Base-by-base conservation (phyloP, 2,888 invertebrate genomes). In the Cotesia congregata region DNA sequence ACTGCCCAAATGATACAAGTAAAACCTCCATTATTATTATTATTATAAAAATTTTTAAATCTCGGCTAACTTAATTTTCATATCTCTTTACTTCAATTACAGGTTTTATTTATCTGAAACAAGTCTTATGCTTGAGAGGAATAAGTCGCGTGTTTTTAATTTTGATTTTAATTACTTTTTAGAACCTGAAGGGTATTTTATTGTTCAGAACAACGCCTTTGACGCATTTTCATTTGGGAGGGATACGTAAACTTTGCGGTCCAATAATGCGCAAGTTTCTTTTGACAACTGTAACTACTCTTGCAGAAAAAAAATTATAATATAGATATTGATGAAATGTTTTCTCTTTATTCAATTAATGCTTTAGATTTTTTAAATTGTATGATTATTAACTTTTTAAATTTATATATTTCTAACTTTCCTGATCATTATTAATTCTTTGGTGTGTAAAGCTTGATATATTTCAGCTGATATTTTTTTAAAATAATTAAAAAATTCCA, bases 171-270 rank as follows among this genome's bases (percentile, higher is more conserved):
- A 50, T 9, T 50, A 12, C 6, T 50, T 50, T 50, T 50, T 50
- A 4, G 50, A 50, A 7, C 50, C 50, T 50, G 12, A 1, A 50
- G 50, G 50, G 50, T 50, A 6, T 50, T 50, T 50, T 50, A 50
- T 50, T 50, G 12, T 50, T 9, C 6, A 12, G 50, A 50, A 50
- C 50, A 50, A 50, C 50, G 50, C 50, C 50, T 50, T 50, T 50
- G 50, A 50, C 50, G 50, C 50, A 50, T 50, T 50, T 50, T 50
- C 50, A 12, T 7, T 9, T 50, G 50, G 50, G 50, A 50, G 50
- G 50, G 50, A 50, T 50, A 50, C 50, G 50, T 50, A 50, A 50
- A 50, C 50, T 50, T 50, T 50, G 50, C 50, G 50, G 50, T 50
- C 50, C 50, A 50, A 50, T 50, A 50, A 50, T 50, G 50, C 50